These are phyloP conservation scores for Frieseomelitta varia DNA, from an alignment of 1,140 invertebrate genomes.

Conservation along the genomic window DNA sequence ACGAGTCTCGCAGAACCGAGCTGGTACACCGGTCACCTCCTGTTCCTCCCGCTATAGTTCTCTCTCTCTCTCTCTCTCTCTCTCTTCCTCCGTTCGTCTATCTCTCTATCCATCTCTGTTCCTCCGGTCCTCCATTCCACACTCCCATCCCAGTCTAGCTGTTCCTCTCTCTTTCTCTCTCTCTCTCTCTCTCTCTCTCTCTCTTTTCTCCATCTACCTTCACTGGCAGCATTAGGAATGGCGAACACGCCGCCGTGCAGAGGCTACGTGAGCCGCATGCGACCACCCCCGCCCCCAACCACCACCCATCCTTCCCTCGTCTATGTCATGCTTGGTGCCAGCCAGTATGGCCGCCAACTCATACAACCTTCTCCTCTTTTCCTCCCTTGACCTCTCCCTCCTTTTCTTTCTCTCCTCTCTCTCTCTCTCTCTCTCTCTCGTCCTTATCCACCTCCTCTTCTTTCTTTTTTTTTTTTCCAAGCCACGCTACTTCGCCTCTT, in stretches of 20 bases:
- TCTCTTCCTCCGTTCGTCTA: constrained; percentile 50
- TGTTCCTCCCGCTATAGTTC: constrained; percentile 60
- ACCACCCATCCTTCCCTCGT: constrained; percentile 72
- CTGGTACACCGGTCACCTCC: constrained; percentile 75
- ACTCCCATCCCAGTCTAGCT: constrained; percentile 33
- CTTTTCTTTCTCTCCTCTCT: constrained; percentile 70
- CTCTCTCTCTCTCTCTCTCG: constrained; percentile 70
- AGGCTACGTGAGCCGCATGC: constrained; percentile 85
- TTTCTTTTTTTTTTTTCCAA: background rate
- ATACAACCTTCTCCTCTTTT: constrained; percentile 76
- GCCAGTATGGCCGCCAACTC: constrained; percentile 79
- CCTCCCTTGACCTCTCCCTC: constrained; percentile 76
- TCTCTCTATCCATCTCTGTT: constrained; percentile 54
- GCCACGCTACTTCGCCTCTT: constrained; percentile 8
- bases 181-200: constrained; percentile 36
- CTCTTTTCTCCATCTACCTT: constrained; percentile 73
- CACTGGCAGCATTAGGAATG: constrained; percentile 84
- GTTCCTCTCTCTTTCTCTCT: constrained; percentile 42
- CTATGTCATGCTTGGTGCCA: constrained; percentile 77
- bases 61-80: constrained; percentile 54
- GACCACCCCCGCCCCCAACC: constrained; percentile 78
- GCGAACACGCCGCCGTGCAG: constrained; percentile 85
- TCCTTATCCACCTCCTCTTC: constrained; percentile 59
- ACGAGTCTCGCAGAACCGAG: constrained; percentile 76
- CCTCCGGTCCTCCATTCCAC: constrained; percentile 31